phyloP scores from a whole-genome alignment of 1,140 invertebrate genomes.

The Eubasilissa regina region DNA sequence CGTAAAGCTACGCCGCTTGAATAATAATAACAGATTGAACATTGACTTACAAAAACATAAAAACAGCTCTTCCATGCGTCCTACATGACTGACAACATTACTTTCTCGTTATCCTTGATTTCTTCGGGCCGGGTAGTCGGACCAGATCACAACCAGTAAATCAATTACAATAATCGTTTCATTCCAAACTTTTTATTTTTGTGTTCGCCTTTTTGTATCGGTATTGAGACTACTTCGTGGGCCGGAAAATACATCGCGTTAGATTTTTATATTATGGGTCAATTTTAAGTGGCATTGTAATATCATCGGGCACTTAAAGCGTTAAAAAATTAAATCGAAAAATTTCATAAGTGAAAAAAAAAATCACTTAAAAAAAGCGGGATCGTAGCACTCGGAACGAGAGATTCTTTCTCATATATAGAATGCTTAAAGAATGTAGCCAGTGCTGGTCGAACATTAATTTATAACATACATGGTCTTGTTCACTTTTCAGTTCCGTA shows the following conservation, averaged over 20 bases:
- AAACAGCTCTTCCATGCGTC: neutral
- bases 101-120: slow-evolving; percentile 20
- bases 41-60: neutral
- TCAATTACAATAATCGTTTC: neutral
- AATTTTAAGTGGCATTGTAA: too few species aligned
- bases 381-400: too few species aligned
- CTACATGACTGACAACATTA: slow-evolving; percentile 33
- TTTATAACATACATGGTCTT: neutral
- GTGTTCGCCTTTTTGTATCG: too few species aligned
- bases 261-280: too few species aligned
- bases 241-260: too few species aligned
- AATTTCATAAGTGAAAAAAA: too few species aligned
- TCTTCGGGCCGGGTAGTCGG: slow-evolving; percentile 13
- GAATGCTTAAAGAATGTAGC: neutral
- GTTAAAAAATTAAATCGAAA: too few species aligned
- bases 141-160: neutral
- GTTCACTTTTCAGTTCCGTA: neutral
- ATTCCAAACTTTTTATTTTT: too few species aligned
- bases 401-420: neutral
- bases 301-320: too few species aligned
- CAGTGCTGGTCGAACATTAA: neutral
- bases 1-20: neutral
- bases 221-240: too few species aligned
- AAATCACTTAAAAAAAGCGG: too few species aligned
- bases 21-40: slow-evolving; percentile 8